Conservation (phyloP, 1,140 invertebrate genomes). For the Macrobrachium nipponense region DNA sequence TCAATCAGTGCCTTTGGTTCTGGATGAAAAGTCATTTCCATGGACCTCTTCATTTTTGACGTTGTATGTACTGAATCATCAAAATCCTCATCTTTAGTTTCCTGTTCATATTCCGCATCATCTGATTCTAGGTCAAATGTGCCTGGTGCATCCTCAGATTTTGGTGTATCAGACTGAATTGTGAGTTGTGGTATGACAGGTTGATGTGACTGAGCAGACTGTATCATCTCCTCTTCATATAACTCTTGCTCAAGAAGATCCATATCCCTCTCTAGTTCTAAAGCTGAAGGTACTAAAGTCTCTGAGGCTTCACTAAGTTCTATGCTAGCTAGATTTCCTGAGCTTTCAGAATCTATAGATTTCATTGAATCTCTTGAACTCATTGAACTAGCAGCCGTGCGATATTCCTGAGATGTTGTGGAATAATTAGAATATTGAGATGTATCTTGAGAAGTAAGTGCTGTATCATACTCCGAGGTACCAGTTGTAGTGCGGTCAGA, state of each 20-base stretch:
- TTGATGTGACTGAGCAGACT: slow-evolving; percentile 36
- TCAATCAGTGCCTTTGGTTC: slow-evolving; percentile 71
- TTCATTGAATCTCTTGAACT: slow-evolving; percentile 90
- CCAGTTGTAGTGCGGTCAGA: slow-evolving; percentile 66
- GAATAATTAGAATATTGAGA: slow-evolving; percentile 75
- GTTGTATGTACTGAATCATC: slow-evolving; percentile 46
- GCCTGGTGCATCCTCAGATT: slow-evolving; percentile 64
- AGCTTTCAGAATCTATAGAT: slow-evolving; percentile 88
- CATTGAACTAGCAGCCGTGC: slow-evolving; percentile 83
- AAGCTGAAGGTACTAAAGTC: slow-evolving; percentile 83
- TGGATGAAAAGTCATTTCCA: slow-evolving; percentile 90
- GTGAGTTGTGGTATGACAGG: slow-evolving; percentile 63
- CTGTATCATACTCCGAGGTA: slow-evolving; percentile 90
- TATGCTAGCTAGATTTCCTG: slow-evolving; percentile 86
- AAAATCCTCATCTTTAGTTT: slow-evolving; percentile 60
- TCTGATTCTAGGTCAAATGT: slow-evolving; percentile 65
- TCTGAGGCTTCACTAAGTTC: slow-evolving; percentile 89
- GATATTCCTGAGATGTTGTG: slow-evolving; percentile 82
- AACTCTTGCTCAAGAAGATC: slow-evolving; percentile 70
- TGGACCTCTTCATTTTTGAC: slow-evolving; percentile 82
- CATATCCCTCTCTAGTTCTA: slow-evolving; percentile 72
- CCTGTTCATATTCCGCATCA: slow-evolving; percentile 69
- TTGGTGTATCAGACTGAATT: slow-evolving; percentile 62
- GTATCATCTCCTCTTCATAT: slow-evolving; percentile 65
- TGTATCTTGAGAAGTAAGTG: slow-evolving; percentile 81